Conservation (phyloP, 2,888 invertebrate genomes). For the Sinotaia quadrata region DNA sequence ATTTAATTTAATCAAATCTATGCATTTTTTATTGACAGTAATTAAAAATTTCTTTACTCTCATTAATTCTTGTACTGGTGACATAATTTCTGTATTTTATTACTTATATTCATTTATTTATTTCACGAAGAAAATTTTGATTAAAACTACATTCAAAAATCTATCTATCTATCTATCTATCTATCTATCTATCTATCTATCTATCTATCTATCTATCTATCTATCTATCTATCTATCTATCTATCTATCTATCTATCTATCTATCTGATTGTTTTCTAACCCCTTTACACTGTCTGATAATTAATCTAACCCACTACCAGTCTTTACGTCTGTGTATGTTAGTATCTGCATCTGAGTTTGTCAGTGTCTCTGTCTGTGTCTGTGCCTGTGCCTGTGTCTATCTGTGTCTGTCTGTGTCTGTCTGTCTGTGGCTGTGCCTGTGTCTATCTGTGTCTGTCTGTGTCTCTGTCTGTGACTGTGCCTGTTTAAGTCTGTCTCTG, state of each 20-base stretch:
- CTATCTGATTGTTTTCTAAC: too few relatives aligned
- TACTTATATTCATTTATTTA: too few relatives aligned
- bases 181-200: too few relatives aligned
- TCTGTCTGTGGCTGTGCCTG: not conserved
- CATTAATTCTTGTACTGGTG: too few relatives aligned
- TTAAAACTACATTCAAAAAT: too few relatives aligned
- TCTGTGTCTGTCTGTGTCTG: not conserved
- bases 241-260: slow-evolving; percentile 11
- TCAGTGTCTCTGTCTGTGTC: not conserved
- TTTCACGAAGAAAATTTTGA: too few relatives aligned
- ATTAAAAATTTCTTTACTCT: not conserved
- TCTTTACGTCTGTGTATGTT: not conserved
- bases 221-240: slow-evolving; percentile 5
- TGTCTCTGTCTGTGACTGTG: too few relatives aligned
- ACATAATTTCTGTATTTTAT: too few relatives aligned
- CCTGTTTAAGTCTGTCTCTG: too few relatives aligned
- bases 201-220: not conserved
- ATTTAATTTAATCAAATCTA: not conserved
- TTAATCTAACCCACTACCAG: not conserved
- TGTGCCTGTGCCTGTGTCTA: slow-evolving; percentile 7
- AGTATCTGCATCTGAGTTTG: not conserved
- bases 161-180: too few relatives aligned
- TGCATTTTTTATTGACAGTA: not conserved
- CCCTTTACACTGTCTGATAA: not conserved
- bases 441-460: slow-evolving; percentile 10